These are phyloP conservation scores for Peromyscus nudipes DNA, from an alignment of 2,797 vertebrate genomes.

Conservation along the genomic window DNA sequence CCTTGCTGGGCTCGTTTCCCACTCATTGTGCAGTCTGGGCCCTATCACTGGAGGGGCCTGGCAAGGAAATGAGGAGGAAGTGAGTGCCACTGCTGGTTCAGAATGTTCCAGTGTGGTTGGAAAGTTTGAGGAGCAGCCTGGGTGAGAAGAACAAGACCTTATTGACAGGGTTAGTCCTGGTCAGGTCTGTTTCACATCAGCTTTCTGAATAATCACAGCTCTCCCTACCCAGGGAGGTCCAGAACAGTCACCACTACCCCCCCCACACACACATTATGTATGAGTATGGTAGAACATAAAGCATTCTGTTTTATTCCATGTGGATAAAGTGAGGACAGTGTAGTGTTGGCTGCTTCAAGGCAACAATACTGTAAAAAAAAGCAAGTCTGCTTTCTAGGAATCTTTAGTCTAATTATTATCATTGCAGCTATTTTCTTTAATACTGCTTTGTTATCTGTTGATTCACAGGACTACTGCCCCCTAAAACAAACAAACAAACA, in stretches of 20 bases:
- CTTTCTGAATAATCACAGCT: conserved; percentile 83
- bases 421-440: background rate
- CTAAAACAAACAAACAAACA: background rate
- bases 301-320: conserved; percentile 56
- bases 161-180: conserved; percentile 91
- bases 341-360: conserved; percentile 27
- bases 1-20: conserved; percentile 86
- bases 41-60: conserved; percentile 91
- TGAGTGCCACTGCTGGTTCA: conserved; percentile 92
- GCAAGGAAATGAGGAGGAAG: conserved; percentile 90
- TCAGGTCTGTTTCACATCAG: conserved; percentile 89
- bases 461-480: background rate
- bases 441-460: conserved; percentile 43
- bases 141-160: conserved; percentile 94
- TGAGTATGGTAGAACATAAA: conserved; percentile 53
- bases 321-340: conserved; percentile 35
- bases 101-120: conserved; percentile 95
- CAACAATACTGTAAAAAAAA: background rate
- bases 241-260: conserved; percentile 63
- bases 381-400: background rate
- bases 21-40: conserved; percentile 87
- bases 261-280: background rate
- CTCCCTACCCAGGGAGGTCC: conserved; percentile 57
- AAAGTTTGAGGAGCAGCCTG: conserved; percentile 93
- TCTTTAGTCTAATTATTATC: background rate